Base-by-base conservation (phyloP, 2,888 invertebrate genomes). In the Rotaria sp. region DNA sequence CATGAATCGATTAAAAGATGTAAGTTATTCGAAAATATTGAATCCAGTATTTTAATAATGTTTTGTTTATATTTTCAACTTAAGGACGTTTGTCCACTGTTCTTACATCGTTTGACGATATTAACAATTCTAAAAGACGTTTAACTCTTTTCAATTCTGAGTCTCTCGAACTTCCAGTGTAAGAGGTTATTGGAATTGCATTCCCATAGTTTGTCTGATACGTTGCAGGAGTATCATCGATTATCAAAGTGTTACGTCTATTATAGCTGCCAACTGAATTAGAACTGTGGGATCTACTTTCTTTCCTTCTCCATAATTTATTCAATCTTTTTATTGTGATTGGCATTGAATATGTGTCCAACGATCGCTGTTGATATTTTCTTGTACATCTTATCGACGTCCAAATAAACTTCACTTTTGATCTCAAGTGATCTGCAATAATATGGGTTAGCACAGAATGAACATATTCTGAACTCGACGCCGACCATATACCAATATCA, bases 401-500 rank as follows among this genome's bases (percentile, higher is more conserved):
- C 74, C 74, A 74, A 74, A 74, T 74, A 74, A 74, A 74, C 38
- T 74, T 74, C 21, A 74, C 2, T 38, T 74, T 74, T 38, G 74
- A 13, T 74, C 74, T 4, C 38, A 74, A 74, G 30, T 74, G 74
- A 35, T 38, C 74, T 38, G 74, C 21, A 24, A 74, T 35, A 74
- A 74, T 38, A 5, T 74, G 15, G 38, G 3, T 35, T 74, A 74
- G 18, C 2, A 74, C 74, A 38, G 74, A 35, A 74, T 74, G 38
- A 38, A 74, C 74, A 21, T 74, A 74, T 38, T 74, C 35, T 35
- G 74, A 74, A 74, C 74, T 38, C 15, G 74, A 74, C 21, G 74
- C 74, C 13, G 74, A 74, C 74, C 74, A 74, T 74, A 74, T 38
- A 21, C 74, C 74, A 74, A 74, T 38, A 74, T 74, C 74, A 74